Base-by-base conservation (phyloP, 2,888 invertebrate genomes). In the Apodemia duryi region DNA sequence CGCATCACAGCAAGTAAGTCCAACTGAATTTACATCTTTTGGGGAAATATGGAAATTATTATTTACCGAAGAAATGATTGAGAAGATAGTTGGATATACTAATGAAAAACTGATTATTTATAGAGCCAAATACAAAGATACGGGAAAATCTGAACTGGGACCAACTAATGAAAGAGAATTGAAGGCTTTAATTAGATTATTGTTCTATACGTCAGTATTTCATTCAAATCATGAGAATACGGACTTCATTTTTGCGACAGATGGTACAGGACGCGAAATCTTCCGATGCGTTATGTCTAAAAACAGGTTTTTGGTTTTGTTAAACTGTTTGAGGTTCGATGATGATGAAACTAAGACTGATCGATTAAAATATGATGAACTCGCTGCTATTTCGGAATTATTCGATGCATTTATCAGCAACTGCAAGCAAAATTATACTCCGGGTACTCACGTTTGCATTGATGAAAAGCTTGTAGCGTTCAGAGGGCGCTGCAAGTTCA, bases 241-340 rank as follows among this genome's bases (percentile, higher is more conserved):
- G 28, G 46, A 64, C 6, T 52, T 57, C 38, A 64, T 72, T 41
- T 73, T 70, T 70, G 70, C 72, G 13, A 70, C 71, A 28, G 69
- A 72, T 67, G 70, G 72, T n/a, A 63, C 70, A 38, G 71, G 70
- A 9, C 65, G 66, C 49, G 70, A 71, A 63, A 72, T 73, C 7
- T 72, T 71, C 62, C 67, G 71, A 6, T 66, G 66, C n/a, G 67
- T 69, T 9, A 70, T 71, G 70, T 72, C 72, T n/a, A n/a, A 68
- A 60, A 73, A 65, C 32, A 35, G 65, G 7, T 62, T 65, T 65
- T 38, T 52, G 28, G 6, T 28, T 61, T 51, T 63, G 10, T 21
- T 63, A 41, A 62, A 65, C 28, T 62, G 52, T 41, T 29, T 65
- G 13, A 28, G 54, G 28, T 65, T 63, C 46, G 74, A 74, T 66